Percentiles rank a stretch among this genome's conserved stretches.
Evolutionary conservation across 1,140 invertebrate species (phyloP).

Genomic region (Drosophila pectinifera): DNA sequence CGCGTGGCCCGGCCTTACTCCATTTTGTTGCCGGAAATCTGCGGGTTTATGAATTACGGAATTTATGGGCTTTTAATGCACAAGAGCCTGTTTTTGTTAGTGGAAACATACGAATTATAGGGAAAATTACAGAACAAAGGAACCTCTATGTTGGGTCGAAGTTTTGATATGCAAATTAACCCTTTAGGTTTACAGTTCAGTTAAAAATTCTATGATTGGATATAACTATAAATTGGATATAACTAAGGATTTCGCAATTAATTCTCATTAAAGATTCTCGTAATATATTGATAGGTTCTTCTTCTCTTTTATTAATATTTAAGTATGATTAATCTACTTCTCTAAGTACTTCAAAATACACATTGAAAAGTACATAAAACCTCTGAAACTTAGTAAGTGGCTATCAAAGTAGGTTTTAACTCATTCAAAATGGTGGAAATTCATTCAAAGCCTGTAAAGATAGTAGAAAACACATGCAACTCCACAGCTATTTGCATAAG

Average conservation of each 20-base stretch:
- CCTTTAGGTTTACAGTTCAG: conserved; percentile 1
- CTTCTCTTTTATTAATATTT: neutral
- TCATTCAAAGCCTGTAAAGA: neutral
- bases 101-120: conserved; percentile 1
- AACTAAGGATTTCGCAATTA: neutral
- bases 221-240: neutral
- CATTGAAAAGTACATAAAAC: too few species aligned
- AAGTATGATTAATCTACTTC: too few species aligned
- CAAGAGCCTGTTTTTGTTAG: neutral
- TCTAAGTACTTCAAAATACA: too few species aligned
- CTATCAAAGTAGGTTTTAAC: neutral
- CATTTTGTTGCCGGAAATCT: conserved; percentile 36
- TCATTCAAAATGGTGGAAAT: conserved; percentile 29
- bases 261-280: neutral
- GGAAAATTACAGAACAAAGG: conserved; percentile 2
- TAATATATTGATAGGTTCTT: too few species aligned
- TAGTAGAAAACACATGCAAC: neutral
- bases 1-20: conserved; percentile 17
- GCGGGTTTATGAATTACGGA: conserved; percentile 11
- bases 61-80: conserved; percentile 22
- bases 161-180: conserved; percentile 11
- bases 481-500: neutral
- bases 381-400: too few species aligned
- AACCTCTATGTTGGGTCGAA: neutral
- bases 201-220: neutral